A percentile compares a stretch with the other conserved stretches of the same genome.
These are phyloP conservation scores for Oceanodroma leucorhoa DNA, from an alignment of 2,797 vertebrate species.

Conservation along the genomic window DNA sequence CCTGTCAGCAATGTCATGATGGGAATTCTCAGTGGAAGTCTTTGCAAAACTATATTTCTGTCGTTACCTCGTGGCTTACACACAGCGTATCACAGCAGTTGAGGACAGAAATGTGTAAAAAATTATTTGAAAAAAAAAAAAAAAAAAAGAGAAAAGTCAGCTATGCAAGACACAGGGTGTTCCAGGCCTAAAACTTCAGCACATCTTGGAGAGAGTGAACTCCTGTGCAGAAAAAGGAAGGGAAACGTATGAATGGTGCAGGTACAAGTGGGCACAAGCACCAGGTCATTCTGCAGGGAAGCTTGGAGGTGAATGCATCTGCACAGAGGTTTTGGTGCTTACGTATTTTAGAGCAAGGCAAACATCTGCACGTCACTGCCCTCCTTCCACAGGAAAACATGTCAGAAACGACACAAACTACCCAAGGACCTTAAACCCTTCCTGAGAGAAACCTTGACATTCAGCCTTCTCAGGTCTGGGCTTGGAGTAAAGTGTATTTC, in stretches of 20 bases:
- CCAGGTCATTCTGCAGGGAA: neutral
- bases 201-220: neutral
- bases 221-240: neutral
- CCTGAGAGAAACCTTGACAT: neutral
- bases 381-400: neutral
- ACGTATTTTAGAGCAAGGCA: neutral
- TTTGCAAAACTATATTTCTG: constrained; percentile 11
- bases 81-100: neutral
- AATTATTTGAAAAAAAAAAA: neutral
- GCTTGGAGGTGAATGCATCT: neutral
- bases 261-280: neutral
- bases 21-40: constrained; percentile 32
- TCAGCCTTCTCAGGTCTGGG: neutral
- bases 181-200: neutral
- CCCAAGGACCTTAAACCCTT: neutral
- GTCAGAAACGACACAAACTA: neutral
- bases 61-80: neutral
- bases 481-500: neutral
- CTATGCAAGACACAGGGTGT: neutral
- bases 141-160: neutral
- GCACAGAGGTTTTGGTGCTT: neutral
- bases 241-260: neutral
- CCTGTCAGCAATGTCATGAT: constrained; percentile 4
- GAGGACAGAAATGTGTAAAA: constrained; percentile 2
- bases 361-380: neutral